A percentile compares a stretch with the other conserved stretches of the same genome.
phyloP scores from a whole-genome alignment of 2,797 vertebrate genomes.

The Sylvilagus floridanus region DNA sequence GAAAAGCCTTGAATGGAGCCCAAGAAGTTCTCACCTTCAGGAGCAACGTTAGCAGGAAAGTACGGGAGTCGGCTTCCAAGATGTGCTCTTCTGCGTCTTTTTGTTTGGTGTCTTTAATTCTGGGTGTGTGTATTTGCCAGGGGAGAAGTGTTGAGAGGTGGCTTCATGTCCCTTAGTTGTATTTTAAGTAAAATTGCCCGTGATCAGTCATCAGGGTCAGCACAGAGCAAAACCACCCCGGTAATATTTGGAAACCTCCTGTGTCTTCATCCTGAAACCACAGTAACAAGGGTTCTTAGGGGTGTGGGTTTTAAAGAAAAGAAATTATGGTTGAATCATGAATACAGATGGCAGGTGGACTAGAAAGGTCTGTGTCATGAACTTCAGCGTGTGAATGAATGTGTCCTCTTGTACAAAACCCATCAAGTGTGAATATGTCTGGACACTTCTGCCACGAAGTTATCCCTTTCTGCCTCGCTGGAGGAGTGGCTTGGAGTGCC shows the following conservation, averaged over 20 bases:
- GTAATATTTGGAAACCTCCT: constrained; percentile 52
- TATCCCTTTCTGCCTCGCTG: constrained; percentile 66
- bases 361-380: not conserved
- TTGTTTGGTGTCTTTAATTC: too few species aligned
- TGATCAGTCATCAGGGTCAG: not conserved
- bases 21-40: not conserved
- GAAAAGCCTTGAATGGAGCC: not conserved
- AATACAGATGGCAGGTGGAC: not conserved
- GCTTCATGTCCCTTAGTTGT: not conserved
- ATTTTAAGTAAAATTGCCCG: not conserved
- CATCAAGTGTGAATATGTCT: not conserved
- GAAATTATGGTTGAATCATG: constrained; percentile 3
- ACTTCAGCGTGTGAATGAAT: not conserved
- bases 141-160: not conserved
- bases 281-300: constrained; percentile 45
- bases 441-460: not conserved
- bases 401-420: constrained; percentile 49
- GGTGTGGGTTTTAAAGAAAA: constrained; percentile 29
- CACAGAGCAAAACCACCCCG: constrained; percentile 9
- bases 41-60: not conserved
- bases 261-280: constrained; percentile 45
- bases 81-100: not conserved
- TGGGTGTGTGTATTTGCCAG: not conserved
- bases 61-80: not conserved
- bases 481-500: constrained; percentile 19